A percentile compares a stretch with the other conserved stretches of the same genome.
Conservation (phyloP, 2,113 vertebrate species). For the Cyanoliseus patagonus region DNA sequence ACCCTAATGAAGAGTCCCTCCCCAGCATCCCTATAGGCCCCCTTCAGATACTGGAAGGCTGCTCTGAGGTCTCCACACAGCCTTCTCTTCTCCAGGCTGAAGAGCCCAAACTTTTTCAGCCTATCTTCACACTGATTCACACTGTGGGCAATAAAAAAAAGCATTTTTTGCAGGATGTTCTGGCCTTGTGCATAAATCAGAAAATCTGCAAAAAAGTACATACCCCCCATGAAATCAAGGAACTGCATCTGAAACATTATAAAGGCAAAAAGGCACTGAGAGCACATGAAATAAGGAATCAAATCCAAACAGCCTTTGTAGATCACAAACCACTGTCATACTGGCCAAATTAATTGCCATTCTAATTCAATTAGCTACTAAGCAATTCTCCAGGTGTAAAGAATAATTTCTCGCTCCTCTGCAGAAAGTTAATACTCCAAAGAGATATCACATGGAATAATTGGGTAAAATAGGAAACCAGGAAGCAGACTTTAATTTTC, state of each 20-base stretch:
- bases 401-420: neutral
- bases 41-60: neutral
- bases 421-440: neutral
- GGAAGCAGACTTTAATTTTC: neutral
- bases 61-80: neutral
- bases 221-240: neutral
- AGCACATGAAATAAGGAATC: neutral
- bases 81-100: neutral
- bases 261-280: neutral
- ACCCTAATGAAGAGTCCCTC: too few species aligned
- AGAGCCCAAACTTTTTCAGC: neutral
- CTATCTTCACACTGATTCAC: neutral
- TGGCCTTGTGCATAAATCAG: neutral
- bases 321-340: neutral
- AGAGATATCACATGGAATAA: neutral
- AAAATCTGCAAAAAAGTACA: neutral
- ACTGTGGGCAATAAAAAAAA: neutral
- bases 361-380: neutral
- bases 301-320: neutral
- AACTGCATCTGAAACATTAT: neutral
- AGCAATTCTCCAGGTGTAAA: neutral
- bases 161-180: neutral
- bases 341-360: neutral
- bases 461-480: neutral
- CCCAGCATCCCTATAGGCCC: too few species aligned